A percentile compares a stretch with the other conserved stretches of the same genome.
Conservation (phyloP, 2,113 vertebrate species). For the Chrysochloris asiatica region DNA sequence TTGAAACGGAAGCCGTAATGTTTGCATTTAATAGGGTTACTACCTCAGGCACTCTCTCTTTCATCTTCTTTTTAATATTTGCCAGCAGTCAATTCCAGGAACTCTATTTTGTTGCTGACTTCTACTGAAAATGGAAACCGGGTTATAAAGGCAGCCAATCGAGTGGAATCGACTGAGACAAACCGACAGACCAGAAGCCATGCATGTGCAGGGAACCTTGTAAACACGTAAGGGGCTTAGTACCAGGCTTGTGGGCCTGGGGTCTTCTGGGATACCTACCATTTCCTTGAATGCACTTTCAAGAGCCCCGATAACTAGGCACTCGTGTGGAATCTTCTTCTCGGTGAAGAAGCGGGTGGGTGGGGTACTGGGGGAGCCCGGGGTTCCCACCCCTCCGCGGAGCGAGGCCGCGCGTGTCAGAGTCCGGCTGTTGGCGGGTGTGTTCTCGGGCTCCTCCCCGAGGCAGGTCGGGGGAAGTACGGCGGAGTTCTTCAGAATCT, state of each 20-base stretch:
- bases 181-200: accelerated
- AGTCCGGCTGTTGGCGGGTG: conserved; percentile 84
- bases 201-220: accelerated
- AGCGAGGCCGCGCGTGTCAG: conserved; percentile 94
- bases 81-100: neutral
- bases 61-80: neutral
- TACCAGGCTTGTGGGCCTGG: accelerated
- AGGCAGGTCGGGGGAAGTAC: conserved; percentile 91
- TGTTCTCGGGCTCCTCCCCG: conserved; percentile 91
- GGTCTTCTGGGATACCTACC: conserved; percentile 82
- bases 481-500: conserved; percentile 90
- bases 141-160: neutral
- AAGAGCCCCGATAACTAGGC: conserved; percentile 95
- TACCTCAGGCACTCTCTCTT: neutral
- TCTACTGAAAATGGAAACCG: neutral
- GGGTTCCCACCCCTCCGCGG: conserved; percentile 90
- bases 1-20: neutral
- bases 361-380: conserved; percentile 91
- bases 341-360: conserved; percentile 95
- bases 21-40: neutral
- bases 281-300: conserved; percentile 98
- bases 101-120: neutral
- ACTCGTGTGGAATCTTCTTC: conserved; percentile 97
- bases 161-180: neutral
- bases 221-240: neutral